These are phyloP conservation scores for Rotaria macrura DNA, from an alignment of 2,888 invertebrate genomes.

Conservation along the genomic window DNA sequence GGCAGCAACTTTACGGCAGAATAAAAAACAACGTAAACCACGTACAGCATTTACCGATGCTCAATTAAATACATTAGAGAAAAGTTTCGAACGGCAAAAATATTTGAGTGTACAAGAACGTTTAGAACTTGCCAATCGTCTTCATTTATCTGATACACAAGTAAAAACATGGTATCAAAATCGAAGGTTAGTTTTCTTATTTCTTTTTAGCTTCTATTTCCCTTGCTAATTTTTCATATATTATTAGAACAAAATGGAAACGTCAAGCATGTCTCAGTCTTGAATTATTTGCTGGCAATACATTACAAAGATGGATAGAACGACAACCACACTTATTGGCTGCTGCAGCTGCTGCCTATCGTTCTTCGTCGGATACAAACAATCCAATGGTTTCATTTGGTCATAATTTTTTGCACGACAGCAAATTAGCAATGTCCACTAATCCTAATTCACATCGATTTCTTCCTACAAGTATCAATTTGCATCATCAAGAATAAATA, in stretches of 20 bases:
- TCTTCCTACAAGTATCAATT: not conserved
- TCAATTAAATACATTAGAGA: conserved; percentile 78
- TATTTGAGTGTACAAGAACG: conserved; percentile 66
- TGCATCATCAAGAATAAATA: not conserved
- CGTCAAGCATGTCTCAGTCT: conserved; percentile 29
- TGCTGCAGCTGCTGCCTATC: not conserved
- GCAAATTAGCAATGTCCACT: not conserved
- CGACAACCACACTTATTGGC: not conserved
- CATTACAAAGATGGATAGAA: not conserved
- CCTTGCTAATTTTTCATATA: not conserved
- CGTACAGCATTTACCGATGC: conserved; percentile 96
- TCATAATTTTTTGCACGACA: not conserved
- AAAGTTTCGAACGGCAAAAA: conserved; percentile 89
- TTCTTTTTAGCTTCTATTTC: not conserved
- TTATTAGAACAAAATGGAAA: conserved; percentile 34
- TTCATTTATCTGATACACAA: conserved; percentile 92
- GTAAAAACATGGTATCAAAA: conserved; percentile 99
- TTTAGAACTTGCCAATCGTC: conserved; percentile 86
- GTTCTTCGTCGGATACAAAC: not conserved
- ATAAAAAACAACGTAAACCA: conserved; percentile 86
- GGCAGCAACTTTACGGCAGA: not conserved
- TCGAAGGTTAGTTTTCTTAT: conserved; percentile 51
- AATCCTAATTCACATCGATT: not conserved
- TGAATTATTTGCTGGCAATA: conserved; percentile 26
- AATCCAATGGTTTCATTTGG: not conserved